Base-by-base conservation (phyloP, 2,113 vertebrate genomes). In the Chaetorhynchus papuensis region DNA sequence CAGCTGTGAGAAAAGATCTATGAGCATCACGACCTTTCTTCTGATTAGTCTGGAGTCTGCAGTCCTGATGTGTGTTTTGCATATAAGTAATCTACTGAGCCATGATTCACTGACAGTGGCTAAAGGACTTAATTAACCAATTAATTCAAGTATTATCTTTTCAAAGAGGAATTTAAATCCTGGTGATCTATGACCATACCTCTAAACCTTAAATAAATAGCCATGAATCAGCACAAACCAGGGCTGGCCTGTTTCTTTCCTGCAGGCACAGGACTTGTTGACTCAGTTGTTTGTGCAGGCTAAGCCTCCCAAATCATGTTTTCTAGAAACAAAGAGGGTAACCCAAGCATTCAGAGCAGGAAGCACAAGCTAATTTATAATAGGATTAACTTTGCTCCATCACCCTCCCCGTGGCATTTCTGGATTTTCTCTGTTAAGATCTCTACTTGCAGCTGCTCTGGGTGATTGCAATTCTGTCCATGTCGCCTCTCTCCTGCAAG, bases 311-410 rank as follows among this genome's bases (percentile, higher is more conserved):
- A 93, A 93, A 95, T 84, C 92, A 69, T 33, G 71, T 91, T 93
- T 95, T 93, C 75, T 94, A 50, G 83, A 93, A 94, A 96, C 77
- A 92, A 89, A 89, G 41, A 69, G 23, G 33, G 81, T 1, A 85
- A 47, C 74, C 41, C 52, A 12, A 81, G 26, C 82, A 77, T 90
- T 94, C 61, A 69, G 79, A 79, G 71, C 72, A 92, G 75, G 82
- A 90, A 93, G 54, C 59, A 83, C 50, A 41, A 93, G 28, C 31
- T 94, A 90, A 97, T 94, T 90, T 87, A 76, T 96, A 96, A 95
- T 9, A 31, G 80, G 90, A 86, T 97, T 96, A 94, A 93, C 80
- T 65, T 54, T 88, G 31, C 66, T 85, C 65, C 66, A 18, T 31
- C 56, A 23, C 23, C 28, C 27, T 82, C 72, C 80, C 76, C 1